These are phyloP conservation scores for Xenotilapia longispinis DNA, from an alignment of 2,113 vertebrate species.

Conservation along the genomic window DNA sequence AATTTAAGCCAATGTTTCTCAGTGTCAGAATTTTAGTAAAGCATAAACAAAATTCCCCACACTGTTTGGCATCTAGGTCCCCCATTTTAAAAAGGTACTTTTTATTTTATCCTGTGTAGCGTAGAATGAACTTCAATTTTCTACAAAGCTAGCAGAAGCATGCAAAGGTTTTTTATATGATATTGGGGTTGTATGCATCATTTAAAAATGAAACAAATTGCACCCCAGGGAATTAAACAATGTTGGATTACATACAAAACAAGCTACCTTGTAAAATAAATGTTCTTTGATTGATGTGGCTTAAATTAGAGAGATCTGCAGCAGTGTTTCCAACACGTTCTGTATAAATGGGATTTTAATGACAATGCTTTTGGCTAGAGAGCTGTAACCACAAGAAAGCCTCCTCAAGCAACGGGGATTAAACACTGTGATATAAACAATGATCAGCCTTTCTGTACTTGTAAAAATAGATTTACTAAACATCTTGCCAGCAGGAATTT, in stretches of 20 bases:
- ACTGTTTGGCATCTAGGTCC: not conserved
- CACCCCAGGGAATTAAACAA: not conserved
- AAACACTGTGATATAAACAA: constrained; percentile 32
- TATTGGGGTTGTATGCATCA: not conserved
- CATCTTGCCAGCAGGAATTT: constrained; percentile 22
- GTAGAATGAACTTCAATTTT: not conserved
- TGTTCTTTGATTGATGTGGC: constrained; percentile 45
- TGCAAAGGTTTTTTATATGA: not conserved
- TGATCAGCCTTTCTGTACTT: not conserved
- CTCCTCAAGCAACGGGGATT: not conserved
- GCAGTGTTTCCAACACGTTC: not conserved
- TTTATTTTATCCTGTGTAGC: not conserved
- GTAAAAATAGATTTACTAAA: constrained; percentile 46
- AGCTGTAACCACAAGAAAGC: constrained; percentile 40
- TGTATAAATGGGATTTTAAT: constrained; percentile 27
- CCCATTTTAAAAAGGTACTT: not conserved
- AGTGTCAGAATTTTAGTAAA: not conserved
- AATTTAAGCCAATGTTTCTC: not conserved
- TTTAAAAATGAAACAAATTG: not conserved
- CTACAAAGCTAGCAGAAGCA: not conserved
- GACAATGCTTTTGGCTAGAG: constrained; percentile 13
- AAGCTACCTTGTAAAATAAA: constrained; percentile 38
- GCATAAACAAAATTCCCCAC: not conserved
- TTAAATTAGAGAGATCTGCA: not conserved
- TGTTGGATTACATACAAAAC: not conserved